A percentile compares a stretch with the other conserved stretches of the same genome.
These are phyloP conservation scores for Drosophila anomelani DNA, from an alignment of 2,888 invertebrate genomes.

Conservation along the genomic window DNA sequence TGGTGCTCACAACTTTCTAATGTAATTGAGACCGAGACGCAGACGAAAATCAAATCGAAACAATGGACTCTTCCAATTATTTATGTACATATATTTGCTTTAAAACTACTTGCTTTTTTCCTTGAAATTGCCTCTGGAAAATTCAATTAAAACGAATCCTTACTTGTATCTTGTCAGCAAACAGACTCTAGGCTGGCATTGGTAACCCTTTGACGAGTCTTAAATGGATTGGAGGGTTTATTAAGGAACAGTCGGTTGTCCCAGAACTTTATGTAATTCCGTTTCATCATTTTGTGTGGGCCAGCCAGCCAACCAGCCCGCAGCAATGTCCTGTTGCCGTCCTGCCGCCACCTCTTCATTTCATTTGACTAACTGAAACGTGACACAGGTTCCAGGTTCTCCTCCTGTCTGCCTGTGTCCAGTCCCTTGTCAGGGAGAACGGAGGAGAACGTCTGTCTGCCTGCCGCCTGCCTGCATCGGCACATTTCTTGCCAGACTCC, in stretches of 20 bases:
- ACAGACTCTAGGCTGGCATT: constrained; percentile 12
- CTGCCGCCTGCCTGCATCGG: constrained; percentile 50
- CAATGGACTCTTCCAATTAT: constrained; percentile 20
- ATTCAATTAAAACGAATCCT: constrained; percentile 18
- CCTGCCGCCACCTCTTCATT: constrained; percentile 63
- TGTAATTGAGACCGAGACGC: constrained; percentile 9
- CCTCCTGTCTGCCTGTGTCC: constrained; percentile 32
- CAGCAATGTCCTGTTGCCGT: constrained; percentile 37
- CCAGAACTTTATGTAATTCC: constrained; percentile 61
- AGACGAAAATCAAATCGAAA: background rate
- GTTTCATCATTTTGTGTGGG: constrained; percentile 54
- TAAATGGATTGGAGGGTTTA: constrained; percentile 11
- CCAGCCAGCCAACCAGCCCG: constrained; percentile 13
- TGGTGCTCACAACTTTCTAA: constrained; percentile 10
- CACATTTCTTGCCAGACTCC: constrained; percentile 51
- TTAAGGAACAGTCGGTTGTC: constrained; percentile 20
- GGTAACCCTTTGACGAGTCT: constrained; percentile 41
- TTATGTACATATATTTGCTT: constrained; percentile 14
- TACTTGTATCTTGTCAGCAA: background rate
- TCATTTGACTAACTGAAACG: constrained; percentile 63
- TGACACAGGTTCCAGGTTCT: constrained; percentile 25
- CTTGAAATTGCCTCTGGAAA: background rate
- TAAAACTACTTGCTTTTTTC: background rate
- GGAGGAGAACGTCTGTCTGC: background rate
- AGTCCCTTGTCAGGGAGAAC: constrained; percentile 40